Evolutionary conservation across 2,113 vertebrate genomes (phyloP).

Genomic region (Alouatta palliata): DNA sequence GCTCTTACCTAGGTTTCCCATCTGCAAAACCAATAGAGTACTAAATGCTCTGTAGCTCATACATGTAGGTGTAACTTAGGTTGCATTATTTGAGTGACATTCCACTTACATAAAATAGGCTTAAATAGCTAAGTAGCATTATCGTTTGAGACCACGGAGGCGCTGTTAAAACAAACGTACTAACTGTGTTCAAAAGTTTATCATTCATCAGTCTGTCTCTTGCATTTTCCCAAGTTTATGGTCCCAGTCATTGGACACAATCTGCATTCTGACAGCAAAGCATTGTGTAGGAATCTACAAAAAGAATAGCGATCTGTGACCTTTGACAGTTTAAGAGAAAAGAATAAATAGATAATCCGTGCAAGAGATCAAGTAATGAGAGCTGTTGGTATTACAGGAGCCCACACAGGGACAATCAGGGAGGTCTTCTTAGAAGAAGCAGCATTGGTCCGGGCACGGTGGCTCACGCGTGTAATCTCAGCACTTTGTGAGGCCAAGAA

Average conservation of each 20-base stretch:
- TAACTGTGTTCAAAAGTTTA: not conserved
- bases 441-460: too few species aligned
- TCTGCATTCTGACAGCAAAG: not conserved
- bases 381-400: not conserved
- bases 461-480: too few species aligned
- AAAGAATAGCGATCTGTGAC: not conserved
- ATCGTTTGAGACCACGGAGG: not conserved
- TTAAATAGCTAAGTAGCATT: not conserved
- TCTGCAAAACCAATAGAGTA: not conserved
- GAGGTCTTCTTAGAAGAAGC: not conserved
- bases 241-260: too few species aligned
- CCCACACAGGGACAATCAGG: too few species aligned
- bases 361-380: too few species aligned
- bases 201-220: not conserved
- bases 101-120: not conserved
- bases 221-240: not conserved
- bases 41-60: rapidly evolving
- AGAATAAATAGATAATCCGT: too few species aligned
- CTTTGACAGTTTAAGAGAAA: not conserved
- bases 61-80: too few species aligned
- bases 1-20: not conserved
- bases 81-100: not conserved
- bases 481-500: too few species aligned
- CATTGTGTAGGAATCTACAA: not conserved
- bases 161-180: not conserved